phyloP scores from a whole-genome alignment of 2,888 invertebrate genomes.

The Hirtodrosophila confusa region DNA sequence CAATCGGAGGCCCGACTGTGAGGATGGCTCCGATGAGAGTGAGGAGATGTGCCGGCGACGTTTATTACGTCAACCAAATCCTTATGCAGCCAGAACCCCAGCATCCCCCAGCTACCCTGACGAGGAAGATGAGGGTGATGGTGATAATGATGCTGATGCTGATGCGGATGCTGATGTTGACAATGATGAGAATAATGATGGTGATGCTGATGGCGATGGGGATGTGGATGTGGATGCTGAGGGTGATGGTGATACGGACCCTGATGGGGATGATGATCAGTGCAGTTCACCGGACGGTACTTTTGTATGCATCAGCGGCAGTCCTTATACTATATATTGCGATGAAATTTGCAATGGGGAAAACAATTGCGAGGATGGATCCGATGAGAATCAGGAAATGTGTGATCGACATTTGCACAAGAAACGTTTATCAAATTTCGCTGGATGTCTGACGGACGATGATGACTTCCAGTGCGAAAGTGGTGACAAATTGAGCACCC shows the following conservation, averaged over 20 bases:
- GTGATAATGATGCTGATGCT: neutral
- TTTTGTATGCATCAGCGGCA: conserved; percentile 21
- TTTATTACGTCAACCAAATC: neutral
- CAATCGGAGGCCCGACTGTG: conserved; percentile 85
- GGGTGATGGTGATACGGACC: too few species aligned
- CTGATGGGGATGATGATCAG: neutral
- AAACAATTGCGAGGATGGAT: conserved; percentile 11
- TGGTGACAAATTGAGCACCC: conserved; percentile 7
- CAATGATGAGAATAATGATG: too few species aligned
- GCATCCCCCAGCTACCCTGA: neutral
- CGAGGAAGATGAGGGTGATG: neutral
- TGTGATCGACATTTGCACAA: neutral
- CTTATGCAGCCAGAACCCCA: neutral
- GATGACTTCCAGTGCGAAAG: conserved; percentile 23
- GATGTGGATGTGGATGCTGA: too few species aligned
- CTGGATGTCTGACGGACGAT: neutral
- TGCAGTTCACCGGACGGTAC: neutral
- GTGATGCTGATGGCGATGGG: too few species aligned
- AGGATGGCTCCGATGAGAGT: conserved; percentile 88
- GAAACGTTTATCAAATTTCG: neutral
- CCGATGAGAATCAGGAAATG: neutral
- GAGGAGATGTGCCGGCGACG: conserved; percentile 40
- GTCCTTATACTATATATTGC: neutral
- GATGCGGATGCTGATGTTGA: conserved; percentile 5
- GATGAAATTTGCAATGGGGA: conserved; percentile 1